phyloP scores from a whole-genome alignment of 2,797 vertebrate species.

The Bovichtus diacanthus region DNA sequence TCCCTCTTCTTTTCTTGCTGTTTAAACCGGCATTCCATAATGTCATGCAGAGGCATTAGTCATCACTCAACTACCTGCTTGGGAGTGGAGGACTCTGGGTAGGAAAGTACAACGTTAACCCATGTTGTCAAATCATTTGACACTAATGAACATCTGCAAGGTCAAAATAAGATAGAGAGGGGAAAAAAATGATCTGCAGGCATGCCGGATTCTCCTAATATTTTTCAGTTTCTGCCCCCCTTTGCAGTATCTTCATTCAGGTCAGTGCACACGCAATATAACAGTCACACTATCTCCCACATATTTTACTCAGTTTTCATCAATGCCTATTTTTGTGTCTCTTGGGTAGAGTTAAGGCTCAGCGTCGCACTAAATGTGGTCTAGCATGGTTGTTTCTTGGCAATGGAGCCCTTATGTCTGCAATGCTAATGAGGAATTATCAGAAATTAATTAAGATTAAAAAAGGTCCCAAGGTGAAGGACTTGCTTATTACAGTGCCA shows the following conservation, averaged over 20 bases:
- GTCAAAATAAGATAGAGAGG: conserved; percentile 31
- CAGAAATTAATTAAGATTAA: conserved; percentile 85
- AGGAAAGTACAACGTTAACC: neutral
- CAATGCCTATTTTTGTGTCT: conserved; percentile 17
- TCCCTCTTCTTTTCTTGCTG: conserved; percentile 45
- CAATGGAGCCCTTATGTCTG: conserved; percentile 63
- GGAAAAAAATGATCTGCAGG: neutral
- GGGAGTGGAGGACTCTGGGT: conserved; percentile 18
- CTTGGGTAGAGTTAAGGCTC: conserved; percentile 24
- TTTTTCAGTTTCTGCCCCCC: conserved; percentile 11
- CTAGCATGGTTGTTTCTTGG: conserved; percentile 49
- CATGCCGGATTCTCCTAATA: neutral
- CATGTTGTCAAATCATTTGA: conserved; percentile 15
- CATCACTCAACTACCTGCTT: conserved; percentile 62
- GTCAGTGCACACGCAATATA: neutral
- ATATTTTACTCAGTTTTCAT: neutral
- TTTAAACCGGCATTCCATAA: conserved; percentile 66
- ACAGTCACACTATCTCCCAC: neutral
- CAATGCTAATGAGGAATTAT: conserved; percentile 83
- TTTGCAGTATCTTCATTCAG: neutral
- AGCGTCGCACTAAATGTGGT: conserved; percentile 37
- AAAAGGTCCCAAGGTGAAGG: conserved; percentile 81
- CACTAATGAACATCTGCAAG: conserved; percentile 42
- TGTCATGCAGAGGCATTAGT: conserved; percentile 62
- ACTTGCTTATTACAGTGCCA: conserved; percentile 77